Conservation (phyloP, 1,140 invertebrate species). For the Ceratosolen fusciceps region DNA sequence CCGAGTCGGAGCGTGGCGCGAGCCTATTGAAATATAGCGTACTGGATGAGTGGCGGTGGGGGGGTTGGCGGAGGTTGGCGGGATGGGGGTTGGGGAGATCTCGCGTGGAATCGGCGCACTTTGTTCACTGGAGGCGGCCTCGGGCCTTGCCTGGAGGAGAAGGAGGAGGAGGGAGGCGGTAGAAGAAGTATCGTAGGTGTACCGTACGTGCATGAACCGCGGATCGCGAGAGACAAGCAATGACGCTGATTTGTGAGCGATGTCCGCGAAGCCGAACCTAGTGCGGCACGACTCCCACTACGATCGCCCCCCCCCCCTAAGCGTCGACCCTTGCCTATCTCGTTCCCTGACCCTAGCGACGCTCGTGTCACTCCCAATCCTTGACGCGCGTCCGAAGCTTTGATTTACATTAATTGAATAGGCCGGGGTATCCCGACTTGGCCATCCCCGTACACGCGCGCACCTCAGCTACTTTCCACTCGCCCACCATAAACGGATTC, state of each 20-base stretch:
- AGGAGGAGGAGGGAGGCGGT: slow-evolving; percentile 1
- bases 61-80: no score
- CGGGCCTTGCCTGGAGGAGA: neutral
- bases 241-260: slow-evolving; percentile 52
- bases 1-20: neutral
- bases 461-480: no score
- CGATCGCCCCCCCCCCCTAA: neutral
- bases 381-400: neutral
- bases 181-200: slow-evolving; percentile 47
- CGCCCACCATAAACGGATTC: no score
- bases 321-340: neutral
- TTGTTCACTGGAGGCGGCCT: slow-evolving; percentile 38
- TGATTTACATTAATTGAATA: neutral
- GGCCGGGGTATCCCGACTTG: no score
- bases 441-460: no score
- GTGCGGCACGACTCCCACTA: slow-evolving; percentile 8
- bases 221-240: slow-evolving; percentile 39
- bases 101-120: slow-evolving; percentile 34
- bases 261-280: neutral
- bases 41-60: no score
- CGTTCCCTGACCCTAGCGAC: neutral
- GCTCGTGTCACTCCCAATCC: slow-evolving; percentile 5
- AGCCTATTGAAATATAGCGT: slow-evolving; percentile 30
- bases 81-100: no score
- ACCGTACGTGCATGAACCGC: slow-evolving; percentile 24